Evolutionary conservation across 1,140 invertebrate genomes (phyloP), one percentile per base, ranked within the genome.

Genomic region (Physella acuta): DNA sequence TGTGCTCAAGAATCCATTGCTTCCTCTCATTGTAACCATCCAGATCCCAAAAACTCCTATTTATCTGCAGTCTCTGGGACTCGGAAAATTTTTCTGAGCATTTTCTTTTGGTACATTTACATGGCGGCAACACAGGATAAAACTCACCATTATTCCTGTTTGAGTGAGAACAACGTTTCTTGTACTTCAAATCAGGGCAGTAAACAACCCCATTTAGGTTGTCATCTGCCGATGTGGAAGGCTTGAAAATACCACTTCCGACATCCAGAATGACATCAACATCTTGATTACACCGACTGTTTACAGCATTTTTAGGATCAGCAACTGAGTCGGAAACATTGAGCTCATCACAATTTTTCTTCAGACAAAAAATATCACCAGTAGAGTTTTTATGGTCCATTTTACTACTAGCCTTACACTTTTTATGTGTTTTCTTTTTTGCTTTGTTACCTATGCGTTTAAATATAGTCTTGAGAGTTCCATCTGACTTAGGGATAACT

Each of bases 1-100:
- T 62, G 24, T 62, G 34, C n/a, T 62, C 60, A 2, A 62, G 26
- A 2, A 62, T 62, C 60, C 60, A 62, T 37, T 62, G 60, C 36
- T 62, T 62, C 1, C 60, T 30, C n/a, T 62, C 60, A 24, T 62
- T 62, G 60, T 62, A 62, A n/a, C 60, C 24, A 26, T 14, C 60
- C 20, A 62, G 36, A 62, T 30, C 26, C 60, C 60, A 62, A 62
- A 62, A 62, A 16, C 37, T 62, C 28, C 26, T 26, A 62, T 62
- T 37, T 26, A 62, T 44, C 3, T 37, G 17, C 20, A 30, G 34
- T 26, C 60, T 24, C n/a, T 49, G 60, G 1, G 26, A 17, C 28
- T 62, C 60, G 1, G 60, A 20, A 34, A 62, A 44, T 17, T 44
- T 39, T 34, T 44, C 36, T 4, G 34, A 11, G 44, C 60, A 62